Evolutionary conservation across 53 echinoderm and acorn worm genomes (phyloP), one percentile per base, ranked within the genome.

Genomic region (Patiria pectinifera): DNA sequence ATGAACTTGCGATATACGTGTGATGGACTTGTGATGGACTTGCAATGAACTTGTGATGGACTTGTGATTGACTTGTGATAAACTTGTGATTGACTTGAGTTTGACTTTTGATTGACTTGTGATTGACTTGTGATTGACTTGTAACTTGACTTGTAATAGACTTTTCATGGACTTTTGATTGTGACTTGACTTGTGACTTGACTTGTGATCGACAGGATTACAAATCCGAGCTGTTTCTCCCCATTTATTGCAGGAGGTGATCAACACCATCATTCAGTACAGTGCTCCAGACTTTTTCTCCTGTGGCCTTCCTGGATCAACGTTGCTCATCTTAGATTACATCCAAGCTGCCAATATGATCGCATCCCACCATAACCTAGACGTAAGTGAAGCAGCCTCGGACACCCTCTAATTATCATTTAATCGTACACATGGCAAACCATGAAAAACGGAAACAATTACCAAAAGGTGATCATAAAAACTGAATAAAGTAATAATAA

Each of bases 341-440:
- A 97, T 98, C 79, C 99, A 98, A 47, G 99, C 99, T 45, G 94
- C 96, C 63, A 96, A 96, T 53, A 96, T 98, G 96, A 98, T 98
- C 62, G 91, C 96, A 62, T 91, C 95, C 83, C 96, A 85, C 62
- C 85, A 85, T 15, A 91, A 86, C 58, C 89, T 94, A 49, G 99
- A 98, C 70, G 97, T 97, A 94, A 71, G 95, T 76, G 10, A 85
- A 24, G 9, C 74, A 22, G 22, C 18, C 21, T 69, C 16, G 6
- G 69, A 4, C 21, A 18, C 10, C 22, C 74, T 10, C 74, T 9
- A 74, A 74, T n/a, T 74, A 24, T 74, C 74, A 53, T 53, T 53
- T 53, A 53, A 53, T 6, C 8, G 5, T 53, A 53, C 53, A 53
- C 53, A 6, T 53, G 53, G 53, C 53, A 53, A 8, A 8, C 6